Conservation (phyloP, 2,797 vertebrate species). For the Notolabrus celidotus region DNA sequence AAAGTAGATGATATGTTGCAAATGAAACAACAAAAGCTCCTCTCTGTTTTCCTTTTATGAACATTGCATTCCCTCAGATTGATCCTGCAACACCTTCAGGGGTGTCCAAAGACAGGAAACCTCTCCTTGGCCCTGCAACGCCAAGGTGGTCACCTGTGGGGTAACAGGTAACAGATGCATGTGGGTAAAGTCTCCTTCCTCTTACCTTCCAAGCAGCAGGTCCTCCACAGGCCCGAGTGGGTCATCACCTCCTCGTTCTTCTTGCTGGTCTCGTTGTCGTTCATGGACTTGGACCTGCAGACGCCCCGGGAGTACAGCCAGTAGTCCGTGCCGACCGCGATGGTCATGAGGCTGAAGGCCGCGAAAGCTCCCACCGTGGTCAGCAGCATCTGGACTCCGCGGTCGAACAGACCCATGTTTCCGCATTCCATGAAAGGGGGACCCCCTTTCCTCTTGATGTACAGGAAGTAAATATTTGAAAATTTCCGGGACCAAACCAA, state of each 20-base stretch:
- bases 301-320: constrained; percentile 99
- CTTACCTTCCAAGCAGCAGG: constrained; percentile 98
- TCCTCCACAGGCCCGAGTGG: constrained; percentile 99
- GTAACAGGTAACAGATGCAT: not conserved
- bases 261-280: constrained; percentile 99
- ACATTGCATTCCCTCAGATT: too few species aligned
- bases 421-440: constrained; percentile 99
- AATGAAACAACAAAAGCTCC: too few species aligned
- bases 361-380: constrained; percentile 99
- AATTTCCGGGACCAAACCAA: constrained; percentile 87
- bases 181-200: not conserved
- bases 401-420: constrained; percentile 99
- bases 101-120: too few species aligned
- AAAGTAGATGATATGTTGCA: too few species aligned
- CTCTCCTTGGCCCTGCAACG: too few species aligned
- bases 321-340: constrained; percentile 99
- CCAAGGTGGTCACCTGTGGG: not conserved
- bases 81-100: too few species aligned
- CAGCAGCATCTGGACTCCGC: constrained; percentile 99
- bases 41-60: too few species aligned
- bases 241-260: constrained; percentile 99
- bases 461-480: constrained; percentile 92
- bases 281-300: constrained; percentile 96
- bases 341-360: constrained; percentile 99
- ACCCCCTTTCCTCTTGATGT: constrained; percentile 91